A percentile compares a stretch with the other conserved stretches of the same genome.
Conservation (phyloP, 2,888 invertebrate genomes). For the Dicyrtoma fusca region DNA sequence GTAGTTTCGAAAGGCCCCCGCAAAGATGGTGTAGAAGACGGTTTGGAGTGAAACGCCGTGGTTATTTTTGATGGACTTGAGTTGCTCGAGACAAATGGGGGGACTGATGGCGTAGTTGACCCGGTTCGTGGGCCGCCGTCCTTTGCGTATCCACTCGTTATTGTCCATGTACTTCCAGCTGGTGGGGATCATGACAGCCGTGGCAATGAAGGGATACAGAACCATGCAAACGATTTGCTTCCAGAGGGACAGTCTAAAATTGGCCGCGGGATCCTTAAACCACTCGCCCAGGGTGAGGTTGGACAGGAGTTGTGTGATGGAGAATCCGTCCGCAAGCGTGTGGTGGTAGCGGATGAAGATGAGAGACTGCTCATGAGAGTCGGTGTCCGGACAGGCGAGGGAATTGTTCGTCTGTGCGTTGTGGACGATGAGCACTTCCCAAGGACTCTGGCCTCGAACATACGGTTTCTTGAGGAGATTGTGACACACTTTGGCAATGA, state of each 20-base stretch:
- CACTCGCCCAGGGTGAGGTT: neutral
- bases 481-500: neutral
- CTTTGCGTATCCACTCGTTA: neutral
- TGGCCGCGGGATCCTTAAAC: neutral
- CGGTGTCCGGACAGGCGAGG: no score
- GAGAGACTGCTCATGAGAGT: neutral
- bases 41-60: neutral
- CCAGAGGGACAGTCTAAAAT: neutral
- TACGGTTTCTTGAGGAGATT: neutral
- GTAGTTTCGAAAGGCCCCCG: constrained; percentile 2
- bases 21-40: constrained; percentile 4
- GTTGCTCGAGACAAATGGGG: neutral
- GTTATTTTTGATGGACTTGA: constrained; percentile 11
- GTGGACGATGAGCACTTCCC: constrained; percentile 7
- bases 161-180: neutral
- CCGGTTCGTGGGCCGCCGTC: neutral
- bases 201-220: neutral
- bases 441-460: neutral
- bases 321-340: neutral
- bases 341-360: constrained; percentile 6
- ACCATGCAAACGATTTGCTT: neutral
- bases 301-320: neutral
- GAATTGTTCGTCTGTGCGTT: neutral
- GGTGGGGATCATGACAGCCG: neutral
- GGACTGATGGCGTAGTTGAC: neutral